Percentiles rank a stretch among this genome's conserved stretches.
Conservation (phyloP, 2,113 vertebrate species). For the Forbesichthys papilliferus region DNA sequence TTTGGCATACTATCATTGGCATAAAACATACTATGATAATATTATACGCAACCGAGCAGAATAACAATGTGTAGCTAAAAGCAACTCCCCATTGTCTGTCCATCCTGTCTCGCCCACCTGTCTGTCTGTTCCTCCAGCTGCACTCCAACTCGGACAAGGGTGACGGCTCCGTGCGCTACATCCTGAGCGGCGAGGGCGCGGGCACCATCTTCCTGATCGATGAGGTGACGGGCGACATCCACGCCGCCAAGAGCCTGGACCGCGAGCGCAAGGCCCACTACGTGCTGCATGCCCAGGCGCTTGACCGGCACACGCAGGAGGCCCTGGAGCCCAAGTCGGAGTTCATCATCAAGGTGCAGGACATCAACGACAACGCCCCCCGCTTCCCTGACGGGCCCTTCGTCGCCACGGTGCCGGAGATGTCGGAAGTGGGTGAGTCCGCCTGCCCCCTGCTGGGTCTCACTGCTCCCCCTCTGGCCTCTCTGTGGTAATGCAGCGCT, state of each 20-base stretch:
- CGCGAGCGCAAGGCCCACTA: constrained; percentile 95
- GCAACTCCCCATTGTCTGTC: not conserved
- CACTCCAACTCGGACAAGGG: constrained; percentile 99
- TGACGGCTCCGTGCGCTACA: constrained; percentile 94
- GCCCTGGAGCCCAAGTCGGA: constrained; percentile 95
- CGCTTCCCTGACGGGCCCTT: constrained; percentile 94
- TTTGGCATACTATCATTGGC: no score
- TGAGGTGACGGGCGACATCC: constrained; percentile 95
- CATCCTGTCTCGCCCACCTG: not conserved
- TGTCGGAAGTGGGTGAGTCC: constrained; percentile 97
- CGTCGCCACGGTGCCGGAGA: constrained; percentile 91
- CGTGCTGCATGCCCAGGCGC: constrained; percentile 94
- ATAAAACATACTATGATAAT: no score
- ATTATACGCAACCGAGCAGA: no score
- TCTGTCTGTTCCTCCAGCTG: constrained; percentile 77
- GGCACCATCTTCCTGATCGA: constrained; percentile 96
- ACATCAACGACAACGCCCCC: constrained; percentile 97
- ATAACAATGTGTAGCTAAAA: no score
- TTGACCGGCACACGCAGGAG: constrained; percentile 91
- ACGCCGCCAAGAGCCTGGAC: constrained; percentile 93
- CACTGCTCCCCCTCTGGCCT: no score
- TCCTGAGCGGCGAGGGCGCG: constrained; percentile 94
- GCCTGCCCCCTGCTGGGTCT: not conserved
- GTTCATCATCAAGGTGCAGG: constrained; percentile 99
- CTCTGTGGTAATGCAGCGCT: no score